Evolutionary conservation across 2,888 invertebrate genomes (phyloP), one percentile per base, ranked within the genome.

Genomic region (Drosophila paracracens): DNA sequence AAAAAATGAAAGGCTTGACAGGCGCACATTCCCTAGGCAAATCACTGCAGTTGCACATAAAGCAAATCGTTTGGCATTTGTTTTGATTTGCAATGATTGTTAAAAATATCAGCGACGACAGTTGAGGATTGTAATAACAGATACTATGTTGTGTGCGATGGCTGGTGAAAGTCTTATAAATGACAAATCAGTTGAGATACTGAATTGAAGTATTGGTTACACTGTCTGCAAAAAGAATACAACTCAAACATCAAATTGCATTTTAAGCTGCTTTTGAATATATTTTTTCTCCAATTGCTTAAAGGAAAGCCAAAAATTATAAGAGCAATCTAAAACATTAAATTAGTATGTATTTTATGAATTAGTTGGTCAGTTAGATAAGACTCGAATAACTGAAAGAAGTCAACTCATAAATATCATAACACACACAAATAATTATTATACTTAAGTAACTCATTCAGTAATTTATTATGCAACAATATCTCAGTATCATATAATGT

Each of bases 61-160:
- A 91, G 84, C 88, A 91, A 91, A 91, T 88, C 88, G 91, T 87
- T 88, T 90, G 88, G 78, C 89, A 91, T 91, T 88, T 91, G 79
- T 90, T 91, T 91, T 91, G 90, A 87, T 85, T 89, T 78, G 73
- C 86, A 77, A 72, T 88, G 87, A 87, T 91, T 89, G 89, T 76
- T 81, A 72, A 77, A 75, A 74, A 82, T 70, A 70, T 70, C 70
- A 61, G 57, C 70, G 71, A 60, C 63, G 75, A 78, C 83, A 83
- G 76, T 27, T 56, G 65, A 36, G 72, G 25, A 72, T 66, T 81
- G 57, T 57, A 57, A 70, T 63, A 60, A 67, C 50, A 53, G 59
- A 61, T 57, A 43, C 51, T 48, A 40, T 10, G 33, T 36, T 36
- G 54, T 5, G 27, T 54, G 36, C 25, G 40, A 43, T 53, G 46